Base-by-base conservation (phyloP, 2,113 vertebrate genomes). In the pig (Sus scrofa) region DNA sequence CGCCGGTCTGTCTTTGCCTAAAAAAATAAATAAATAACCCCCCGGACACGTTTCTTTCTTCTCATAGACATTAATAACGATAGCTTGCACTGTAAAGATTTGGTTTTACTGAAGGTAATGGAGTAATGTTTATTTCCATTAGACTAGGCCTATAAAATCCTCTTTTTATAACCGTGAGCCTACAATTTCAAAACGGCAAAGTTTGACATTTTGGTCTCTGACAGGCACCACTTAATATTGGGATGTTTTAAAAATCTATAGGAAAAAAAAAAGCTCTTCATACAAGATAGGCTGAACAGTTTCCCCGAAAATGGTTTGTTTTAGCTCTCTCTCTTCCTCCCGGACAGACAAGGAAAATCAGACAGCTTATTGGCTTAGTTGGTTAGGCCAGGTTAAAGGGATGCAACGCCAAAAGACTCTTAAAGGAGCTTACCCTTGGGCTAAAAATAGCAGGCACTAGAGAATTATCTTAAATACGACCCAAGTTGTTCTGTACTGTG, bases 281-380 rank as follows among this genome's bases (percentile, higher is more conserved):
- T 98, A 98, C 94, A 97, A 98, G 98, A 98, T 95, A 98, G 97
- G 97, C 97, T 15, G 93, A 97, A 97, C 2, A 0, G 98, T 97
- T 98, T 98, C 97, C 96, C 97, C 68, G 79, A 96, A 98, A 98
- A 98, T 98, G 97, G 98, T 97, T 98, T 98, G 98, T 98, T 99
- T 98, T 96, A 98, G 98, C 98, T 98, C 98, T 98, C 98, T 98
- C 97, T 98, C 96, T 98, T 98, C 98, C 97, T 98, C 91, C 93
- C 94, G 94, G 97, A 96, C 62, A 89, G 97, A 98, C 97, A 79
- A 97, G 96, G 86, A 97, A 99, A 99, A 99, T 98, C 98, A 99
- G 98, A 99, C 98, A 98, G 99, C 99, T 99, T 99, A 99, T 98
- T 99, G 99, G 99, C 99, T 99, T 99, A 99, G 99, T 98, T 98